Conservation (phyloP, 2,888 invertebrate genomes). For the Tiliacea aurago region DNA sequence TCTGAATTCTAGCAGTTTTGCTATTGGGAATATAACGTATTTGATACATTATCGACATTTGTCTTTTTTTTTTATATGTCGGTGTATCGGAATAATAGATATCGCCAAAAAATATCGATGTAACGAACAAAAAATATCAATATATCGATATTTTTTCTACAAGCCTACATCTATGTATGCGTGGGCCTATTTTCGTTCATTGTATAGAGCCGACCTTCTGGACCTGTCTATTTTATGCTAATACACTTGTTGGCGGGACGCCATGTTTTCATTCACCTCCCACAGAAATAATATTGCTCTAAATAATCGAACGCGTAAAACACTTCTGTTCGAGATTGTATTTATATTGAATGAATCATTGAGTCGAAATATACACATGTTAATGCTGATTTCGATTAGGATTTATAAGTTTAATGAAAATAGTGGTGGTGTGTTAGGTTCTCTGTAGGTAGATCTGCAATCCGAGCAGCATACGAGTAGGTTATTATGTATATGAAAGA, state of each 20-base stretch:
- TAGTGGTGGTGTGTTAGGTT: not conserved
- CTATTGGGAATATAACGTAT: no score
- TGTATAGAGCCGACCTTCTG: conserved; percentile 21
- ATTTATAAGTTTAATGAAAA: conserved; percentile 18
- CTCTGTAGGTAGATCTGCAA: not conserved
- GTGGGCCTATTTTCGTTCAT: no score
- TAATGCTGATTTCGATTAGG: conserved; percentile 42
- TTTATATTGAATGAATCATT: conserved; percentile 62
- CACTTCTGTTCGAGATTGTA: conserved; percentile 49
- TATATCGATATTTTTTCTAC: no score
- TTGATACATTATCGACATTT: no score
- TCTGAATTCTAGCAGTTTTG: no score
- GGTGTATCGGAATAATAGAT: no score
- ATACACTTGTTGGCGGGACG: conserved; percentile 39
- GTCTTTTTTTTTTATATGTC: no score
- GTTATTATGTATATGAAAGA: no score
- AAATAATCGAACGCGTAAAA: conserved; percentile 50
- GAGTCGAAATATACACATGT: conserved; percentile 59
- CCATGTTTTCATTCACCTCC: conserved; percentile 52
- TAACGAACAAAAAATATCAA: no score
- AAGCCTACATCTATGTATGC: no score
- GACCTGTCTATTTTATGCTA: not conserved
- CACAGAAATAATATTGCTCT: conserved; percentile 54
- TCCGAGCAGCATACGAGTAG: no score
- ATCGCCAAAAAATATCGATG: no score